phyloP scores from a whole-genome alignment of 1,140 invertebrate genomes.

The Diplogasteroides magnus region DNA sequence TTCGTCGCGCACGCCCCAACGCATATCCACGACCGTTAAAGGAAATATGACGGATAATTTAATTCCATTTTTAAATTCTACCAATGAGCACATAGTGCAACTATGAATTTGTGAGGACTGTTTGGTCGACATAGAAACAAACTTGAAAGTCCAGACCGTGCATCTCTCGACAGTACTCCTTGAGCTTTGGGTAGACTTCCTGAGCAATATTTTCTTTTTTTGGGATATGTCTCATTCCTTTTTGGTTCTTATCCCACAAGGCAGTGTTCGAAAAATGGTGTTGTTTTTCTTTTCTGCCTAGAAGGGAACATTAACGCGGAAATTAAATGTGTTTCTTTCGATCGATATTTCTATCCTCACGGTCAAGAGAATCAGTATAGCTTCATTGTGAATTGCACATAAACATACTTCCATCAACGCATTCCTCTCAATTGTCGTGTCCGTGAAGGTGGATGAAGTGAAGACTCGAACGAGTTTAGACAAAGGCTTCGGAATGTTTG shows the following conservation, averaged over 20 bases:
- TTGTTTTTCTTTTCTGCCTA: too few species aligned
- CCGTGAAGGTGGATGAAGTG: slow-evolving; percentile 95
- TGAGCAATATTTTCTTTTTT: neutral
- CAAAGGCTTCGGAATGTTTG: slow-evolving; percentile 83
- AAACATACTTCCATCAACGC: slow-evolving; percentile 80
- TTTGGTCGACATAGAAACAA: slow-evolving; percentile 36
- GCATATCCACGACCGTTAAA: slow-evolving; percentile 88
- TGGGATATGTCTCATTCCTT: too few species aligned
- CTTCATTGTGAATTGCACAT: too few species aligned
- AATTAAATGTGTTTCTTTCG: too few species aligned
- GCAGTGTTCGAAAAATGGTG: too few species aligned
- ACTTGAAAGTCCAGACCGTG: slow-evolving; percentile 98
- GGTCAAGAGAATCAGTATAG: too few species aligned
- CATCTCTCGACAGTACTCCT: slow-evolving; percentile 92
- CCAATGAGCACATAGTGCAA: neutral
- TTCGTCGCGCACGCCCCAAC: slow-evolving; percentile 86
- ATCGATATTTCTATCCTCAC: too few species aligned
- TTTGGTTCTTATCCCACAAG: too few species aligned
- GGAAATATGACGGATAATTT: slow-evolving; percentile 1
- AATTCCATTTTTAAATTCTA: neutral
- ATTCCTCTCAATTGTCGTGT: slow-evolving; percentile 93
- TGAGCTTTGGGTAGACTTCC: slow-evolving; percentile 90
- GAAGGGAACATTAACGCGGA: too few species aligned
- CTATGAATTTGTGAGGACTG: neutral
- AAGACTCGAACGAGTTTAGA: slow-evolving; percentile 97